Evolutionary conservation across 2,888 invertebrate genomes (phyloP).

Genomic region (Trichopoda pennipes): DNA sequence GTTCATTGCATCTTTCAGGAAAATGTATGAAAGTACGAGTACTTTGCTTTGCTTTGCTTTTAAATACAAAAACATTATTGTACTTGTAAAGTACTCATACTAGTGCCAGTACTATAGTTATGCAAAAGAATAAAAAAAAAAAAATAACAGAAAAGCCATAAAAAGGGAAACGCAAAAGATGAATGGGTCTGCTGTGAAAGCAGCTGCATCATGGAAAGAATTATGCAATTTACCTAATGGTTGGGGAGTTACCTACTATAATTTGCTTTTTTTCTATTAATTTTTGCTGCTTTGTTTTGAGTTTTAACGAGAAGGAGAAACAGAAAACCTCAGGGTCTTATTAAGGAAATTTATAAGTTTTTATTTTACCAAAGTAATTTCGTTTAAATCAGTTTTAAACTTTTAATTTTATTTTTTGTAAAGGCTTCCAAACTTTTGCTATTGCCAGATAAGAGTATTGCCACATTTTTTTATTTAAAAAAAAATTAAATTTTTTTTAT

Average conservation of each 20-base stretch:
- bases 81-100: conserved; percentile 29
- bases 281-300: conserved; percentile 38
- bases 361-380: conserved; percentile 25
- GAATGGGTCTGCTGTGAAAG: conserved; percentile 53
- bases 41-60: conserved; percentile 33
- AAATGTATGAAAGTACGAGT: conserved; percentile 59
- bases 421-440: not conserved
- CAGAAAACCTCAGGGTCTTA: conserved; percentile 49
- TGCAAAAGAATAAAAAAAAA: too few relatives aligned
- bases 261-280: conserved; percentile 54
- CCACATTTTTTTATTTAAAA: not conserved
- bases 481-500: too few relatives aligned
- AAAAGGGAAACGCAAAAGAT: conserved; percentile 57
- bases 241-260: conserved; percentile 65
- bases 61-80: conserved; percentile 47
- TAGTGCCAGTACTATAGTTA: conserved; percentile 36
- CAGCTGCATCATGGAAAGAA: conserved; percentile 61
- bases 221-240: conserved; percentile 64
- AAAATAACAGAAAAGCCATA: conserved; percentile 47
- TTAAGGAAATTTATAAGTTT: conserved; percentile 55
- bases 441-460: not conserved
- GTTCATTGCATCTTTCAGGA: conserved; percentile 67
- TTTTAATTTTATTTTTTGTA: conserved; percentile 10
- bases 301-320: conserved; percentile 36
- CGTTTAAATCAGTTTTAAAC: conserved; percentile 36